These are phyloP conservation scores for Emys orbicularis DNA, from an alignment of 2,797 vertebrate genomes.

Conservation along the genomic window DNA sequence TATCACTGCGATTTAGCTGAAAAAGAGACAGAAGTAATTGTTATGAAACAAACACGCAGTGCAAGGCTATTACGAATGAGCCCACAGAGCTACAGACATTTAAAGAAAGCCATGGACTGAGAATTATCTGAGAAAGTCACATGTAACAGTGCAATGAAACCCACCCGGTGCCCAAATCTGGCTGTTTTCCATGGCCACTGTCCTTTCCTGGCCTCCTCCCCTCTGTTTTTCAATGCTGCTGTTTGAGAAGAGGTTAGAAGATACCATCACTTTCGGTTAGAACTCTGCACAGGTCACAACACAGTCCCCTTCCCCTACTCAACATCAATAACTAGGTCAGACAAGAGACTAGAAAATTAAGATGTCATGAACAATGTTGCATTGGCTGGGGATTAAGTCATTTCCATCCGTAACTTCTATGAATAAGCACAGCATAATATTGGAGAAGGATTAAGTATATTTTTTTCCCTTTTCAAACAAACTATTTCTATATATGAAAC, in stretches of 20 bases:
- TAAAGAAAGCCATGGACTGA: background rate
- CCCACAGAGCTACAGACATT: background rate
- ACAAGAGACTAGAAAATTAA: constrained; percentile 14
- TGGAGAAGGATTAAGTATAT: background rate
- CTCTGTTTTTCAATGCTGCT: background rate
- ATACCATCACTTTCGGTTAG: background rate
- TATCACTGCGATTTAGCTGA: constrained; percentile 97
- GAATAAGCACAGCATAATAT: background rate
- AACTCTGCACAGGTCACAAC: background rate
- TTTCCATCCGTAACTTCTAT: background rate
- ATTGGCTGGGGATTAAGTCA: background rate
- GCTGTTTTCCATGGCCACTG: background rate
- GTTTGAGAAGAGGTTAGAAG: background rate
- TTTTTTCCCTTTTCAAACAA: background rate
- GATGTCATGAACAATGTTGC: background rate
- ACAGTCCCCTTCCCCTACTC: background rate
- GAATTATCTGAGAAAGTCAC: background rate
- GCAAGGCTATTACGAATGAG: background rate
- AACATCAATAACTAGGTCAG: background rate
- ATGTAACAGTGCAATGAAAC: background rate
- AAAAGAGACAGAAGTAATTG: background rate
- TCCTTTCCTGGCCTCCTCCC: background rate
- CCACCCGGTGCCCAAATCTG: background rate
- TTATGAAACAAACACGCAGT: background rate
- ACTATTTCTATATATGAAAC: background rate